Evolutionary conservation across 2,888 invertebrate species (phyloP).

Genomic region (Drepanosiphum platanoidis): DNA sequence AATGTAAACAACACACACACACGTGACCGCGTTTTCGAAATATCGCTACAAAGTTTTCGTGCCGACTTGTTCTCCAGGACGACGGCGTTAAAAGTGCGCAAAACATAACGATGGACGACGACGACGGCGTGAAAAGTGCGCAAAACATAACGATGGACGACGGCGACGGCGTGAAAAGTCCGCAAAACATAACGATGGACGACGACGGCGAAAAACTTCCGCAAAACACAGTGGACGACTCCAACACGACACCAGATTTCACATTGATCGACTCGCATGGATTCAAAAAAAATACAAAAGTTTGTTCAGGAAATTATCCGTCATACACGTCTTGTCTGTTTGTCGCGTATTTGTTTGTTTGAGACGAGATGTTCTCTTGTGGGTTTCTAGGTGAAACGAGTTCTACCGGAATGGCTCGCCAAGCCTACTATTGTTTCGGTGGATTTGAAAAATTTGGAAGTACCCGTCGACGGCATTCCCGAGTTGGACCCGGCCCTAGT

Average conservation of each 20-base stretch:
- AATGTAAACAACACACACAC: no score
- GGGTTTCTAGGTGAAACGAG: constrained; percentile 72
- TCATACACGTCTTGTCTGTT: neutral
- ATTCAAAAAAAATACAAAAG: constrained; percentile 51
- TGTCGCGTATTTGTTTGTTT: neutral
- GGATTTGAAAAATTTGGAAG: constrained; percentile 72
- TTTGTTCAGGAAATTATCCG: neutral
- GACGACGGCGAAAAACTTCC: no score
- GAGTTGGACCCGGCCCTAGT: constrained; percentile 75
- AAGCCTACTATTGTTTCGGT: constrained; percentile 82
- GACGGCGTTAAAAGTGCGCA: no score
- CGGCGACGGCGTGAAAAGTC: no score
- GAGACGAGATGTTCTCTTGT: neutral
- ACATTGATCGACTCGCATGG: constrained; percentile 6
- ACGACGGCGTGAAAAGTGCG: no score
- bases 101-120: no score
- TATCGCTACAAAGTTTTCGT: no score
- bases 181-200: no score
- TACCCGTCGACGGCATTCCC: constrained; percentile 71
- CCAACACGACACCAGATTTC: neutral
- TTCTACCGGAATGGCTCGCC: constrained; percentile 88
- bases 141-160: no score
- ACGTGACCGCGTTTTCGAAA: no score
- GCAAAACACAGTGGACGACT: neutral
- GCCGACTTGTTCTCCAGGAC: no score